Conservation (phyloP, 2,113 vertebrate genomes). For the Percina caprodes region DNA sequence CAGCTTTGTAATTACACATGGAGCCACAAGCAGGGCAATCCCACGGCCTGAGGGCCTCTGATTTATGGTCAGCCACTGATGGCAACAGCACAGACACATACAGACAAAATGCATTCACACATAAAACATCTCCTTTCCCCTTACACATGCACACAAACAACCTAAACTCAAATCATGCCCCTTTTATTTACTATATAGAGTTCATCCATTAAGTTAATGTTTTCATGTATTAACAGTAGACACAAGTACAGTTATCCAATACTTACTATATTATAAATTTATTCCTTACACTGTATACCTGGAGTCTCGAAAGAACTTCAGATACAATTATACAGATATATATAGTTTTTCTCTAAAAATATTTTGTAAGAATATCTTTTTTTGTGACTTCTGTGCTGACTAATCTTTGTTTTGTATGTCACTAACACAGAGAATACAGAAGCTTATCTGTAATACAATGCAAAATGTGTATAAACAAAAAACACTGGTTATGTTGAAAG, state of each 20-base stretch:
- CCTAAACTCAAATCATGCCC: conserved; percentile 13
- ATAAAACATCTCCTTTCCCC: conserved; percentile 36
- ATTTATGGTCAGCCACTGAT: conserved; percentile 77
- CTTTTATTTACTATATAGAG: conserved; percentile 28
- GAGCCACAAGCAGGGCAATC: conserved; percentile 72
- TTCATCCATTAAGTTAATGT: conserved; percentile 1
- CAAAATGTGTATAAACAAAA: not conserved
- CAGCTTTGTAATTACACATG: conserved; percentile 84
- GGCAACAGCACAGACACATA: conserved; percentile 64
- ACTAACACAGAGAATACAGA: not conserved
- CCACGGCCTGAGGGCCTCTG: conserved; percentile 69
- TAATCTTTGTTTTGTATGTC: not conserved
- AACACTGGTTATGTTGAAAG: not conserved
- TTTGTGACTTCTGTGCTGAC: not conserved
- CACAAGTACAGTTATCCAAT: not conserved
- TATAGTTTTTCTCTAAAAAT: not conserved
- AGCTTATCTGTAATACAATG: not conserved
- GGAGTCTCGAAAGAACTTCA: not conserved
- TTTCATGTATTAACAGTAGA: conserved; percentile 1
- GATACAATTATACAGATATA: not conserved
- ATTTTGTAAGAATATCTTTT: not conserved
- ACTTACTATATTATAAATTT: not conserved
- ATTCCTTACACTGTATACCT: not conserved
- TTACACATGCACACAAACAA: conserved; percentile 12
- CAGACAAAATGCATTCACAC: conserved; percentile 59